Percentiles rank a stretch among this genome's conserved stretches.
Evolutionary conservation across 2,113 vertebrate genomes (phyloP).

Genomic region (Pelmatolapia mariae): DNA sequence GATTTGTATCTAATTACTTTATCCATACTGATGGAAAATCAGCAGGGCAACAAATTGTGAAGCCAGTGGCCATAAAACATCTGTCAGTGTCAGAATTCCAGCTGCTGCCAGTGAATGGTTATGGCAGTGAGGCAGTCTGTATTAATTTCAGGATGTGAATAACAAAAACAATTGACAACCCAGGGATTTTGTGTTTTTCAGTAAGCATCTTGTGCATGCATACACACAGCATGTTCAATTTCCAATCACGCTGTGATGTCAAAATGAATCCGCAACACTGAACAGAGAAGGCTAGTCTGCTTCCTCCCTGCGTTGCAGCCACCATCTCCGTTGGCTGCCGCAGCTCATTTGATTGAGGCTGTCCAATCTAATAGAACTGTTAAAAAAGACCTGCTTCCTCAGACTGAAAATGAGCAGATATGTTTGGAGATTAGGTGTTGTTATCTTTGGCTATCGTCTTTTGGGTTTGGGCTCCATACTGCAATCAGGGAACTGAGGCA

Average conservation of each 20-base stretch:
- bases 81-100: conserved; percentile 25
- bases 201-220: conserved; percentile 4
- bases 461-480: neutral
- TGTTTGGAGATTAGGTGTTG: conserved; percentile 57
- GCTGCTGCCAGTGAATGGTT: conserved; percentile 1
- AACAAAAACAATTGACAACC: conserved; percentile 22
- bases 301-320: conserved; percentile 15
- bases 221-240: conserved; percentile 36
- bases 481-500: conserved; percentile 42
- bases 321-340: conserved; percentile 30
- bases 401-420: conserved; percentile 35
- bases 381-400: conserved; percentile 32
- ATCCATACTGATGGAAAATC: conserved; percentile 42
- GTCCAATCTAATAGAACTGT: conserved; percentile 57
- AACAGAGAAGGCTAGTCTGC: neutral
- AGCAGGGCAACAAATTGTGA: conserved; percentile 24
- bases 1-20: conserved; percentile 21
- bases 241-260: conserved; percentile 45
- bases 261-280: conserved; percentile 32
- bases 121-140: conserved; percentile 12
- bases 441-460: conserved; percentile 52
- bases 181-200: neutral
- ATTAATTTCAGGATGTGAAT: conserved; percentile 28
- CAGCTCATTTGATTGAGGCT: conserved; percentile 49
- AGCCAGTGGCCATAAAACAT: conserved; percentile 23